A percentile compares a stretch with the other conserved stretches of the same genome.
Conservation (phyloP, 2,888 invertebrate species). For the Elysia crispata region DNA sequence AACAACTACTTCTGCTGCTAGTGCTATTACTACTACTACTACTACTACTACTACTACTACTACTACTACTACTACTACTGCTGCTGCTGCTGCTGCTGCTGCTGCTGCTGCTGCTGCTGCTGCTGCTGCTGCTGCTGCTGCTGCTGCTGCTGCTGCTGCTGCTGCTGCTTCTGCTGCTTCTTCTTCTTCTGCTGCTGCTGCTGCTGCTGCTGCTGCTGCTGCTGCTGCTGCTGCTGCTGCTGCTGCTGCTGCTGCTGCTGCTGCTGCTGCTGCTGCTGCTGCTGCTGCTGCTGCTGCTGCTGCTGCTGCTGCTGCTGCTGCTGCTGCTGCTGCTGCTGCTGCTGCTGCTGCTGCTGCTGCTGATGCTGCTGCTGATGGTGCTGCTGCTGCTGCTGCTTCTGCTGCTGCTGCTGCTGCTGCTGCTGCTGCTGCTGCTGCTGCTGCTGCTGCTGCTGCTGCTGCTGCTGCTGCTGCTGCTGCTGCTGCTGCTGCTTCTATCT, state of each 20-base stretch:
- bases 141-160: not conserved
- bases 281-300: too few relatives aligned
- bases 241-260: not conserved
- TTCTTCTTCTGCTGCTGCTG: too few relatives aligned
- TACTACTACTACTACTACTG: conserved; percentile 24
- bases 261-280: conserved; percentile 18
- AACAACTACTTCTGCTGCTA: too few relatives aligned
- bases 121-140: not conserved
- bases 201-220: not conserved
- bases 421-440: conserved; percentile 23
- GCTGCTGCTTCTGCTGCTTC: too few relatives aligned
- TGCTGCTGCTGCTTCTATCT: too few relatives aligned
- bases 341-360: conserved; percentile 20
- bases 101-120: not conserved
- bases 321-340: conserved; percentile 4
- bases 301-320: conserved; percentile 11
- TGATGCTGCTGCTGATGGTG: too few relatives aligned
- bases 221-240: not conserved
- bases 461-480: conserved; percentile 30
- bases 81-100: not conserved
- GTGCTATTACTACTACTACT: conserved; percentile 27
- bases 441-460: conserved; percentile 15
- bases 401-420: conserved; percentile 20
- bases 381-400: too few relatives aligned
- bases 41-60: conserved; percentile 30